Evolutionary conservation across 1,140 invertebrate species (phyloP).

Genomic region (Drosophila obscura): DNA sequence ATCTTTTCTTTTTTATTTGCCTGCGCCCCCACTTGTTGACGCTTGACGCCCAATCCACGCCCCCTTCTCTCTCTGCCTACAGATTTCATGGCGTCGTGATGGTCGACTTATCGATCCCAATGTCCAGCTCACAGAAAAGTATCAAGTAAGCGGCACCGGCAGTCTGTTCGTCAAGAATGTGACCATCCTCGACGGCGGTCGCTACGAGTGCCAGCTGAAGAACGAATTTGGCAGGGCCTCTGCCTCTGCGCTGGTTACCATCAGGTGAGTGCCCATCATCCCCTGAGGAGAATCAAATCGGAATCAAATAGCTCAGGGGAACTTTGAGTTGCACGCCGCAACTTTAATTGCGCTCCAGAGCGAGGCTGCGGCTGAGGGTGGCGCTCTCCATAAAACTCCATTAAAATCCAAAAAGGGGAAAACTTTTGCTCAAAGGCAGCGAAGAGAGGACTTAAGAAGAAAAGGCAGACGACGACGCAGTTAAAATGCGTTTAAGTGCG

Average conservation of each 20-base stretch:
- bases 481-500: constrained; percentile 72
- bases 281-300: not conserved
- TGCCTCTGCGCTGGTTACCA: constrained; percentile 89
- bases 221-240: constrained; percentile 91
- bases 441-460: constrained; percentile 31
- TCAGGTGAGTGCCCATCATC: constrained; percentile 83
- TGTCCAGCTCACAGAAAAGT: constrained; percentile 75
- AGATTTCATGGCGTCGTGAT: constrained; percentile 91
- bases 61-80: not conserved
- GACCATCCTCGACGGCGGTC: constrained; percentile 89
- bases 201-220: constrained; percentile 93
- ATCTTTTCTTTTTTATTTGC: constrained; percentile 32
- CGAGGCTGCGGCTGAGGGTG: constrained; percentile 5
- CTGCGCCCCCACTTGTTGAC: constrained; percentile 61
- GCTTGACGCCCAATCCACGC: not conserved
- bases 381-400: constrained; percentile 43
- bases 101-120: constrained; percentile 86
- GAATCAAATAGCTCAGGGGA: constrained; percentile 45
- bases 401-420: constrained; percentile 53
- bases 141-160: constrained; percentile 87
- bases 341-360: constrained; percentile 48
- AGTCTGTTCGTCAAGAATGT: constrained; percentile 92
- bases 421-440: constrained; percentile 63
- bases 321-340: constrained; percentile 39
- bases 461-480: constrained; percentile 43